Evolutionary conservation across 1,140 invertebrate genomes (phyloP).

Genomic region (Diachasma alloeum): DNA sequence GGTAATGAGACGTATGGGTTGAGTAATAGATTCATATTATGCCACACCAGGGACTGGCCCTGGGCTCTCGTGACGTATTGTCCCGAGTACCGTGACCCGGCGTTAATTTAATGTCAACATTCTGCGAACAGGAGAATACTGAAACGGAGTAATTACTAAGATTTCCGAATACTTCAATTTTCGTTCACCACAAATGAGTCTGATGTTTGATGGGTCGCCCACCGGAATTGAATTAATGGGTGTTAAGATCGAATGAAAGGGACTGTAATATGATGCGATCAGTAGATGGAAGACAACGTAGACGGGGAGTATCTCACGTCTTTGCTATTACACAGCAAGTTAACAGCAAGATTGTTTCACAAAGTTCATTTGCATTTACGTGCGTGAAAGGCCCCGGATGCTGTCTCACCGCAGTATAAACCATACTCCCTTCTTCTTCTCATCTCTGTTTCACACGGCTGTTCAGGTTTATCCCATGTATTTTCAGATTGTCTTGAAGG

Average conservation of each 20-base stretch:
- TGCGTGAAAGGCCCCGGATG: slow-evolving; percentile 16
- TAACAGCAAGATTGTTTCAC: slow-evolving; percentile 45
- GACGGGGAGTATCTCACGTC: slow-evolving; percentile 28
- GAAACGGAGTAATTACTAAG: neutral
- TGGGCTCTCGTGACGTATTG: slow-evolving; percentile 54
- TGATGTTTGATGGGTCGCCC: neutral
- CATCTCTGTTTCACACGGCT: neutral
- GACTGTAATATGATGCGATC: slow-evolving; percentile 18
- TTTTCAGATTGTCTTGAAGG: neutral
- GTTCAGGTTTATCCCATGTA: neutral
- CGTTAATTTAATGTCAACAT: slow-evolving; percentile 45
- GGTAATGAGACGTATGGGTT: slow-evolving; percentile 55
- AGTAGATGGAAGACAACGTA: slow-evolving; percentile 10
- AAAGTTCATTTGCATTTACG: slow-evolving; percentile 46
- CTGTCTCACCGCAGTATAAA: slow-evolving; percentile 4
- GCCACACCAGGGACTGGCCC: slow-evolving; percentile 41
- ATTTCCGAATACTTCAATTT: neutral
- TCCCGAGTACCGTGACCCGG: slow-evolving; percentile 27
- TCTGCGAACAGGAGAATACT: neutral
- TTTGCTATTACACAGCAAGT: slow-evolving; percentile 44
- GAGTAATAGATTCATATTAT: slow-evolving; percentile 62
- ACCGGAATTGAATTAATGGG: neutral
- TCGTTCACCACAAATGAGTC: neutral
- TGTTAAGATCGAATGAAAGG: slow-evolving; percentile 1
- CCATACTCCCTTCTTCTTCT: neutral